Base-by-base conservation (phyloP, 2,888 invertebrate species). In the Mallateleia sp. region DNA sequence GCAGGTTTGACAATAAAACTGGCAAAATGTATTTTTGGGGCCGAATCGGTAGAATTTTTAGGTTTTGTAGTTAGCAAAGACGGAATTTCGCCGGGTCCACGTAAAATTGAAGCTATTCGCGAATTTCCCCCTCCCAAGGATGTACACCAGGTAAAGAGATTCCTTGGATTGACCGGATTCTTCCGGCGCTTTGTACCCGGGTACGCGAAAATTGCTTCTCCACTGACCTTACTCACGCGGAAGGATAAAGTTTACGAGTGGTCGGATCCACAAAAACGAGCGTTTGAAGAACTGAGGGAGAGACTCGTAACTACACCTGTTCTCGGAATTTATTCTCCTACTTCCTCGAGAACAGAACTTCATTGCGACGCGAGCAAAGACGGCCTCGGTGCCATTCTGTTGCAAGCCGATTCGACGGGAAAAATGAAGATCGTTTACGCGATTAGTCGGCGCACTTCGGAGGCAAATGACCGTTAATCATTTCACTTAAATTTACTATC, bases 381-480 rank as follows among this genome's bases (percentile, higher is more conserved):
- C 8, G 38, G 38, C 2, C 11, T 38, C 11, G 38, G 38, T 2
- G 6, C 8, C 11, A 38, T 38, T 6, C 38, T 38, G 2, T 38
- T 38, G 11, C 38, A 38, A 38, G 2, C 14, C 8, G 38, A 38
- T 11, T 6, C 5, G 5, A 8, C 4, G 32, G 32, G 32, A 4
- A 8, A 6, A 8, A 32, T 32, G 32, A 4, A 32, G 4, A 4
- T 32, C 32, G 32, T 32, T 6, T 32, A 32, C 8, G 32, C 32
- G 8, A 8, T 32, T 4, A 32, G 32, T 32, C 4, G 32, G 8
- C 4, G 15, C 4, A 47, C 47, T 5, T 38, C 38, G 88, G 6
- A 89, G 88, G 20, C 89, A 90, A 78, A n/a, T 25, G 71, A 4
- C 25, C 32, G 3, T 71, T 80, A 38, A 20, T 71, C 5, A 52